phyloP scores from a whole-genome alignment of 2,888 invertebrate species.

The Agrochola lota region DNA sequence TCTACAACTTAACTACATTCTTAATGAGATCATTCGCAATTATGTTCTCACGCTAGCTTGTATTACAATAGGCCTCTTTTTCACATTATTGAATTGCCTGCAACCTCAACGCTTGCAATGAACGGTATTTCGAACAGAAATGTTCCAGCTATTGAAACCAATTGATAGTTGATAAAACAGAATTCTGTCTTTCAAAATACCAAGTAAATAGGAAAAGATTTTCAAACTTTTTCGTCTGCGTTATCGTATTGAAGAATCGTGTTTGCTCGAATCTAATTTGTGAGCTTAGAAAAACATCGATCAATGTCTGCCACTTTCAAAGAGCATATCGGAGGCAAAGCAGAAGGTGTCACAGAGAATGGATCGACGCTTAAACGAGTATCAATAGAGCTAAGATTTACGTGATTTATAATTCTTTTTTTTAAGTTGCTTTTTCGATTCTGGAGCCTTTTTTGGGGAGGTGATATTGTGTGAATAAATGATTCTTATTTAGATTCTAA shows the following conservation, averaged over 20 bases:
- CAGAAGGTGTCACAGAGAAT: conserved; percentile 78
- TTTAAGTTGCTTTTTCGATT: conserved; percentile 8
- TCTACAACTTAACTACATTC: neutral
- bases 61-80: conserved; percentile 4
- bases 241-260: conserved; percentile 68
- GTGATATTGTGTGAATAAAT: too few relatives aligned
- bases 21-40: neutral
- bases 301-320: conserved; percentile 81
- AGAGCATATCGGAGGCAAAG: conserved; percentile 76
- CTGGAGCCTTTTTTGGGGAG: neutral
- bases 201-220: conserved; percentile 45
- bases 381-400: conserved; percentile 73
- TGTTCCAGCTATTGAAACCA: neutral
- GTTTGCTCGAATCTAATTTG: conserved; percentile 67
- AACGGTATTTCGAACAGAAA: neutral
- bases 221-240: conserved; percentile 41
- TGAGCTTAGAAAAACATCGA: conserved; percentile 76
- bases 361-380: conserved; percentile 74
- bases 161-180: neutral
- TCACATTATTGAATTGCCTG: conserved; percentile 26
- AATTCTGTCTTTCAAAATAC: conserved; percentile 17
- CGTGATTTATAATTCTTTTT: conserved; percentile 63
- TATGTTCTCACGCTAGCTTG: conserved; percentile 31
- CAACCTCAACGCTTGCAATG: neutral
- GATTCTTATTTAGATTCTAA: neutral